Base-by-base conservation (phyloP, 2,113 vertebrate genomes). In the Oncorhynchus gorbuscha region DNA sequence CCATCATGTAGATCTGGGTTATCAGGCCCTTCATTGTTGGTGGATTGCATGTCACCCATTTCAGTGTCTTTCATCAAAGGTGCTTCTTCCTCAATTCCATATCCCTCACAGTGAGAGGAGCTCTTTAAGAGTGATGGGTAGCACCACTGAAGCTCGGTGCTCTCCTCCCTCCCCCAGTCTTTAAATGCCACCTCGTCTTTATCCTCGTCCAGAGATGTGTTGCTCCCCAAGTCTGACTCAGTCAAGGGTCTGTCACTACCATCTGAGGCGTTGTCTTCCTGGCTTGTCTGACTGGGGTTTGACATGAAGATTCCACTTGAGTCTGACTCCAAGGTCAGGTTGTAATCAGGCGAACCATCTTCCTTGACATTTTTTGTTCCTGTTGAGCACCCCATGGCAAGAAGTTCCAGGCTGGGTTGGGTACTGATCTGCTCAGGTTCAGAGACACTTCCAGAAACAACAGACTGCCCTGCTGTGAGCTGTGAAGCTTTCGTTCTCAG, bases 261-360 rank as follows among this genome's bases (percentile, higher is more conserved):
- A 13, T 45, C 39, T 2, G 89, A 92, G 45, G 88, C 86, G 0
- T 81, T 73, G 55, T 93, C 92, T 24, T 93, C 92, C 74, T 88
- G 91, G 83, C 92, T 94, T 8, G 39, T 45, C 39, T 45, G 39
- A 45, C 39, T 45, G 75, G 89, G 90, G 81, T 91, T 92, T 72
- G 92, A 92, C 77, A 92, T 90, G 74, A 92, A 93, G 74, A 94
- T 76, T n/a, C 92, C 92, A 26, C 93, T 93, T 69, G 93, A 93
- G 71, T 94, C 93, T 0, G 91, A 93, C 71, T 93, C 92, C 65
- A 92, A 69, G 0, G 90, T 92, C 7, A 91, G 74, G 78, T 92
- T 92, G n/a, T 92, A 93, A 84, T 93, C 91, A 78, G 93, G 93
- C 75, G 93, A 93, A 82, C 86, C 89, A 85, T 93, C 90, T 79